Evolutionary conservation across 2,113 vertebrate genomes (phyloP).

Genomic region (Ceyx melanurus): DNA sequence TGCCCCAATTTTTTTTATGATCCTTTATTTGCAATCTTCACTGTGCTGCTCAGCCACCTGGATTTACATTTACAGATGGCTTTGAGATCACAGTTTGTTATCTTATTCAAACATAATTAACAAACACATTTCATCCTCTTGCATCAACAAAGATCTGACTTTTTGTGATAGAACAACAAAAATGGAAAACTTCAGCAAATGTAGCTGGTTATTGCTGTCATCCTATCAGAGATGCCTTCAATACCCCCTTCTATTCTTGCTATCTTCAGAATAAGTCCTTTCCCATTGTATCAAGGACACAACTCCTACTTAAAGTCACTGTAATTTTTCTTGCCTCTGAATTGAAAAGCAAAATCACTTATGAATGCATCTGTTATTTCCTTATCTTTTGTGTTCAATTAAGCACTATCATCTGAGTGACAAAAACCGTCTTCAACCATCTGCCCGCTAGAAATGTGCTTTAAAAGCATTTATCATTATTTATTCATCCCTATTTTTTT

Average conservation of each 20-base stretch:
- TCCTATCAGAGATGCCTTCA: neutral
- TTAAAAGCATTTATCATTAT: neutral
- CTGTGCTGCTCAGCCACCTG: constrained; percentile 49
- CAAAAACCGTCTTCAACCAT: constrained; percentile 45
- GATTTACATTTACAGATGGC: constrained; percentile 55
- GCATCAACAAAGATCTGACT: constrained; percentile 43
- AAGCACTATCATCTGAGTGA: constrained; percentile 38
- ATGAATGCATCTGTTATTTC: constrained; percentile 47
- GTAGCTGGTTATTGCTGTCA: neutral
- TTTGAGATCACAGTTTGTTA: constrained; percentile 60
- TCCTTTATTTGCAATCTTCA: neutral
- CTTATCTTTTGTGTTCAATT: constrained; percentile 47
- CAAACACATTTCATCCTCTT: constrained; percentile 43
- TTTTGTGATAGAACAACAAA: neutral
- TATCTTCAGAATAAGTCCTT: neutral
- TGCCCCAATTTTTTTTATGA: constrained; percentile 23
- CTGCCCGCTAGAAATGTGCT: constrained; percentile 50
- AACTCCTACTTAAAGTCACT: constrained; percentile 33
- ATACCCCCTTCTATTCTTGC: neutral
- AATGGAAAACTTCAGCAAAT: constrained; percentile 13
- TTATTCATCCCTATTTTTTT: neutral
- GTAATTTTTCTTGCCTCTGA: neutral
- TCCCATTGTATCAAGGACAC: neutral
- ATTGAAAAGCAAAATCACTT: constrained; percentile 14
- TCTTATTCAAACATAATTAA: constrained; percentile 60